Conservation (phyloP, 2,113 vertebrate genomes). For the Calyptommatus sinebrachiatus region DNA sequence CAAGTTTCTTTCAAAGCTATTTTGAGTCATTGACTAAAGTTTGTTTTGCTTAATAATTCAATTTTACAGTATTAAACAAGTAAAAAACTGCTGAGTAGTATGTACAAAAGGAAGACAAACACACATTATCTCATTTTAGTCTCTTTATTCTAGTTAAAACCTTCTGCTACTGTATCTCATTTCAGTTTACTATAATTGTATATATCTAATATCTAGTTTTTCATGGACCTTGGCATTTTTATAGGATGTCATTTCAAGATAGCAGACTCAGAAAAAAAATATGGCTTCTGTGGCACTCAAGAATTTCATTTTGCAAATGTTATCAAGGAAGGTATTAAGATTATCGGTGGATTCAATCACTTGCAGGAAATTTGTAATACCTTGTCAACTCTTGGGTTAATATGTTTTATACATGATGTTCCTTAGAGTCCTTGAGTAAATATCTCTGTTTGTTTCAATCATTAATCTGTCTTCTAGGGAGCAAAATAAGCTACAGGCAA, state of each 20-base stretch:
- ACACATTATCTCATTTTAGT: background rate
- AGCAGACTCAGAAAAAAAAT: background rate
- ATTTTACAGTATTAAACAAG: background rate
- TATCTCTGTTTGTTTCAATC: conserved; percentile 39
- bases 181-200: conserved; percentile 4
- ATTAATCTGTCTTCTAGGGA: conserved; percentile 46
- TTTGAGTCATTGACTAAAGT: conserved; percentile 13
- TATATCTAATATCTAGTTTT: conserved; percentile 27
- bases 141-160: conserved; percentile 5
- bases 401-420: background rate
- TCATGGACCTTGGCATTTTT: background rate
- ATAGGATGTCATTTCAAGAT: conserved; percentile 7
- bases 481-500: conserved; percentile 32
- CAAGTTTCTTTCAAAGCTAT: conserved; percentile 4
- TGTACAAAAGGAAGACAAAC: background rate
- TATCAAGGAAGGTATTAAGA: conserved; percentile 28
- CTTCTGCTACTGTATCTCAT: background rate
- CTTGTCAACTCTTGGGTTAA: conserved; percentile 30
- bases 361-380: conserved; percentile 41
- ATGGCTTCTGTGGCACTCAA: background rate
- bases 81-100: background rate
- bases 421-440: conserved; percentile 30
- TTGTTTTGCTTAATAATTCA: background rate
- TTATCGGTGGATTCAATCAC: conserved; percentile 8
- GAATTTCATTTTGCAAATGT: conserved; percentile 25